Conservation (phyloP, 1,140 invertebrate species). For the Aphaenogaster rudis region DNA sequence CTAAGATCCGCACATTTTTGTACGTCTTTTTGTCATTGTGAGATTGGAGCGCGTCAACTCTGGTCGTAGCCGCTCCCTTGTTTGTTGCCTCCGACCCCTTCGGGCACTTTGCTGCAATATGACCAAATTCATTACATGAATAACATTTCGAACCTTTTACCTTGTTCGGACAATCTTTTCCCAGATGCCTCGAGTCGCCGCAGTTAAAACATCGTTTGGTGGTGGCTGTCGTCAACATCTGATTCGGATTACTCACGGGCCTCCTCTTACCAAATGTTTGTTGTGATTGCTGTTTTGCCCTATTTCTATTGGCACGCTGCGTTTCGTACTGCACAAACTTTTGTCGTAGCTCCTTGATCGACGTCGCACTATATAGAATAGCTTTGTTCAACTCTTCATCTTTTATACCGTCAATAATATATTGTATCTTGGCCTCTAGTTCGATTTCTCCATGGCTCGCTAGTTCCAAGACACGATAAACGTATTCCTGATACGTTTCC, state of each 20-base stretch:
- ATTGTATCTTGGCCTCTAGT: slow-evolving; percentile 72
- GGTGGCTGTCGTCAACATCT: neutral
- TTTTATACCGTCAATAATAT: slow-evolving; percentile 59
- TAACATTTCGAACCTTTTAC: slow-evolving; percentile 55
- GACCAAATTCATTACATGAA: slow-evolving; percentile 47
- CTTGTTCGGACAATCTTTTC: neutral
- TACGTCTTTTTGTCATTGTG: neutral
- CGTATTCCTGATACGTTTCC: slow-evolving; percentile 64
- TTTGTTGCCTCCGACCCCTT: neutral
- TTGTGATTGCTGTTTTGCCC: neutral
- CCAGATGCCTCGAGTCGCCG: neutral
- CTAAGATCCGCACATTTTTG: neutral
- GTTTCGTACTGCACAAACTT: slow-evolving; percentile 44
- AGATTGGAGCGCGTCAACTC: neutral
- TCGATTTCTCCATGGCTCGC: slow-evolving; percentile 74
- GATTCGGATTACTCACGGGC: neutral
- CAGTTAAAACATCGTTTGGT: neutral
- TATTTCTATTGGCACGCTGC: neutral
- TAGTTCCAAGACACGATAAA: slow-evolving; percentile 67
- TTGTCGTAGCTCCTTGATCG: slow-evolving; percentile 70
- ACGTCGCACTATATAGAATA: slow-evolving; percentile 75
- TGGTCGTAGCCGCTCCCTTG: fast-evolving
- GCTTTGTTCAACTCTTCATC: slow-evolving; percentile 74
- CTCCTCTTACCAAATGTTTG: neutral
- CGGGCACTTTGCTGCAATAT: slow-evolving; percentile 33